These are phyloP conservation scores for Ectropis crepuscularia DNA, from an alignment of 2,888 invertebrate species.

Conservation along the genomic window DNA sequence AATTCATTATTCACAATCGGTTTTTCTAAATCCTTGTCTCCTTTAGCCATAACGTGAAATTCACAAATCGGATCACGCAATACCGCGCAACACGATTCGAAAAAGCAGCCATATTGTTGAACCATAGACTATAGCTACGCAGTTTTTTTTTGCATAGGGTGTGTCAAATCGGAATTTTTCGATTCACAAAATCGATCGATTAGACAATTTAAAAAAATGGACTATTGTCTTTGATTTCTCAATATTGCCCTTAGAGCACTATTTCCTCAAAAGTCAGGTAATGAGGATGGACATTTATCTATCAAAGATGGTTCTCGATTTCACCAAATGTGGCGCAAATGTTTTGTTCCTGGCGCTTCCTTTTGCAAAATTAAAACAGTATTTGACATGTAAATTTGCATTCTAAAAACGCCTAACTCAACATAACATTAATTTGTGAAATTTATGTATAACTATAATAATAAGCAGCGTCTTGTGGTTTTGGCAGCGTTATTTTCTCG, in stretches of 20 bases:
- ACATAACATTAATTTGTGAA: no score
- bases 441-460: no score
- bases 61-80: conserved; percentile 75
- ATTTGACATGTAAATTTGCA: no score
- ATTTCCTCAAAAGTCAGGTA: conserved; percentile 3
- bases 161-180: conserved; percentile 15
- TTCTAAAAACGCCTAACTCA: no score
- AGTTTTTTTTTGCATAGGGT: conserved; percentile 52
- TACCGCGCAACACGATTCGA: conserved; percentile 77
- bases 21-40: conserved; percentile 83
- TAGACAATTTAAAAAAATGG: not conserved
- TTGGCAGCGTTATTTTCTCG: no score
- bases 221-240: conserved; percentile 32
- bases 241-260: conserved; percentile 9
- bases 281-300: not conserved
- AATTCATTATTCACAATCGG: conserved; percentile 81
- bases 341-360: no score
- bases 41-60: conserved; percentile 77
- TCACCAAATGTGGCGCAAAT: no score
- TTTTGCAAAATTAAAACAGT: no score
- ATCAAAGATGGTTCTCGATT: not conserved
- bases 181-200: conserved; percentile 25
- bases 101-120: conserved; percentile 68
- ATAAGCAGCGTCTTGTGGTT: no score
- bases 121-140: conserved; percentile 60